These are phyloP conservation scores for Oncorhynchus clarkii DNA, from an alignment of 2,113 vertebrate species.

Conservation along the genomic window DNA sequence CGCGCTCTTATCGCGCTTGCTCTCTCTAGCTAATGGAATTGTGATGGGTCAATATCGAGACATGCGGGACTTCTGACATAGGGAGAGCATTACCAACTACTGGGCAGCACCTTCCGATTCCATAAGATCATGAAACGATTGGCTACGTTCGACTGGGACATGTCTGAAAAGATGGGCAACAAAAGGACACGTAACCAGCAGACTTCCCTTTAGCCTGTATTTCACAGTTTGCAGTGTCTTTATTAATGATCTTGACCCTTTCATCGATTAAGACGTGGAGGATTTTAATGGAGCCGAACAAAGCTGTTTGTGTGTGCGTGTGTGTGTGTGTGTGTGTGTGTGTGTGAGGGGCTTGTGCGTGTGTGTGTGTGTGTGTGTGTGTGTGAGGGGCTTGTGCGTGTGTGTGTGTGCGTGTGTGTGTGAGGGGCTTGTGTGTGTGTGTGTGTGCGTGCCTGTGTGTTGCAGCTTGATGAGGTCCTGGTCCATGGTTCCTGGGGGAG, in stretches of 20 bases:
- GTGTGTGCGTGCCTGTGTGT: constrained; percentile 4
- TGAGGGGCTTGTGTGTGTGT: background rate
- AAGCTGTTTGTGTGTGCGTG: constrained; percentile 34
- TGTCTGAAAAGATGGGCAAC: constrained; percentile 59
- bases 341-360: background rate
- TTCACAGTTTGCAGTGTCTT: constrained; percentile 63
- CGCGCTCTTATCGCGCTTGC: constrained; percentile 44
- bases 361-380: background rate
- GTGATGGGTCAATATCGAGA: constrained; percentile 59
- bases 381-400: background rate
- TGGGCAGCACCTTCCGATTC: constrained; percentile 60
- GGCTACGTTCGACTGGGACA: constrained; percentile 58
- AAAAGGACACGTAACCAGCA: constrained; percentile 62
- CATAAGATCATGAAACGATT: constrained; percentile 63
- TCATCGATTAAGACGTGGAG: constrained; percentile 57
- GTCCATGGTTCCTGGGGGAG: constrained; percentile 69
- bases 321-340: background rate
- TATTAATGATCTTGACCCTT: constrained; percentile 64
- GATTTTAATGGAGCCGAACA: constrained; percentile 64
- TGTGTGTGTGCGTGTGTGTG: constrained; percentile 6
- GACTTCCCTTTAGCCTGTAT: constrained; percentile 40
- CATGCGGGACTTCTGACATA: constrained; percentile 61
- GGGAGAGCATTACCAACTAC: constrained; percentile 58
- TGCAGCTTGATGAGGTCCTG: constrained; percentile 71
- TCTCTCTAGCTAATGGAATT: constrained; percentile 62